Conservation (phyloP, 2,888 invertebrate species). For the Chesias legatella region DNA sequence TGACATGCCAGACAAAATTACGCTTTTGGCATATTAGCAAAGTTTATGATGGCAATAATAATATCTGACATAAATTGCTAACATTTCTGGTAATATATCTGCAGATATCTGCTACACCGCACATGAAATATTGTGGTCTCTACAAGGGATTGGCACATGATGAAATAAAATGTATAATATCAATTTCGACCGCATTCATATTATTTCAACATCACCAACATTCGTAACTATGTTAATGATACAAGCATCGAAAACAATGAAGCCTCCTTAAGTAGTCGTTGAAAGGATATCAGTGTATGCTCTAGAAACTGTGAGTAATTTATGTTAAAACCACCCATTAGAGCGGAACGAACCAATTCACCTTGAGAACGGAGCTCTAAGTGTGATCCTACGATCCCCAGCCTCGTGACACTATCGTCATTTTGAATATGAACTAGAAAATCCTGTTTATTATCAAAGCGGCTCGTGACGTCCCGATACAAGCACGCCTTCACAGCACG, state of each 20-base stretch:
- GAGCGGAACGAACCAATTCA: conserved; percentile 36
- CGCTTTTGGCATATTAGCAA: conserved; percentile 17
- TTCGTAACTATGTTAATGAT: not conserved
- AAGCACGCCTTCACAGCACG: not conserved
- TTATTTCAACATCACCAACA: too few species aligned
- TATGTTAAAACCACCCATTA: conserved; percentile 21
- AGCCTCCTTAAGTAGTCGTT: not conserved
- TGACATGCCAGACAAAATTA: conserved; percentile 14
- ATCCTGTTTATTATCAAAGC: conserved; percentile 12
- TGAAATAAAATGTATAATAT: too few species aligned
- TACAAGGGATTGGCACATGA: too few species aligned
- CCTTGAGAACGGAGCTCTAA: conserved; percentile 36
- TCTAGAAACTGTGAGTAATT: conserved; percentile 20
- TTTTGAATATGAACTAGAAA: conserved; percentile 15
- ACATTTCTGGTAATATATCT: conserved; percentile 3
- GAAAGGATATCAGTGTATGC: conserved; percentile 12
- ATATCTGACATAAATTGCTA: conserved; percentile 10
- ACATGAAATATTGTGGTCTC: conserved; percentile 1
- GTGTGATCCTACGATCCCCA: conserved; percentile 10
- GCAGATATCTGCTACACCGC: conserved; percentile 4
- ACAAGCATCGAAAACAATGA: not conserved
- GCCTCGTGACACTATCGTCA: conserved; percentile 10
- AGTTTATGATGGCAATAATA: conserved; percentile 8
- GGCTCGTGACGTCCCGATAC: conserved; percentile 4
- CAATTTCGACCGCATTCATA: too few species aligned